These are phyloP conservation scores for Lithophane socia DNA, from an alignment of 2,888 invertebrate species.

Conservation along the genomic window DNA sequence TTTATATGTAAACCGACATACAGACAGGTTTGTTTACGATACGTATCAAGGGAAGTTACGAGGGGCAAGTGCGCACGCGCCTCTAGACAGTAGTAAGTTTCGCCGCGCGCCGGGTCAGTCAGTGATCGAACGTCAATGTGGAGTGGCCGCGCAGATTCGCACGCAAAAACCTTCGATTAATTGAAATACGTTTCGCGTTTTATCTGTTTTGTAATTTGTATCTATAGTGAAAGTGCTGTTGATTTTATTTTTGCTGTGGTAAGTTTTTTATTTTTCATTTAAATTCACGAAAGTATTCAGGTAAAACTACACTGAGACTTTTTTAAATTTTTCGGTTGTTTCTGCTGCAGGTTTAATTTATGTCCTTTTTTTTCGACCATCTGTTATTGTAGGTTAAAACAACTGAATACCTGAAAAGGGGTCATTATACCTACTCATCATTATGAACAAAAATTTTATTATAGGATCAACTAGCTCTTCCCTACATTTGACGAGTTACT, in stretches of 20 bases:
- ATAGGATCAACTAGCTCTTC: neutral
- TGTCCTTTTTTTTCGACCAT: neutral
- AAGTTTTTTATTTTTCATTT: conserved; percentile 12
- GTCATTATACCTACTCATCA: neutral
- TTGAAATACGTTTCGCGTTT: conserved; percentile 23
- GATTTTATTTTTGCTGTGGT: conserved; percentile 15
- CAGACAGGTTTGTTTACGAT: conserved; percentile 40
- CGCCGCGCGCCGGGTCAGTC: conserved; percentile 33
- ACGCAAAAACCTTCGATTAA: conserved; percentile 25
- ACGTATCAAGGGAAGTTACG: conserved; percentile 44
- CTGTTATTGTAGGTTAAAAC: neutral
- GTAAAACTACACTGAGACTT: neutral
- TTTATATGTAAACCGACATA: conserved; percentile 26
- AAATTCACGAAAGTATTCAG: neutral
- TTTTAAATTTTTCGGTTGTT: neutral
- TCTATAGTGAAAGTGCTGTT: conserved; percentile 21
- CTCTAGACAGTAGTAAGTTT: conserved; percentile 29
- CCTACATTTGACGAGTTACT: neutral
- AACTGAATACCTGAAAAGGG: neutral
- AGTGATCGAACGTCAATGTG: conserved; percentile 49
- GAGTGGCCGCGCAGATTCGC: conserved; percentile 29
- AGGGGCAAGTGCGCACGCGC: conserved; percentile 45
- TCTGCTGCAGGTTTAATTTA: neutral
- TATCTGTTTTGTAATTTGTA: conserved; percentile 16
- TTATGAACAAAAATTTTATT: neutral